Evolutionary conservation across 2,888 invertebrate genomes (phyloP).

Genomic region (Hydrotaea diabolus): DNA sequence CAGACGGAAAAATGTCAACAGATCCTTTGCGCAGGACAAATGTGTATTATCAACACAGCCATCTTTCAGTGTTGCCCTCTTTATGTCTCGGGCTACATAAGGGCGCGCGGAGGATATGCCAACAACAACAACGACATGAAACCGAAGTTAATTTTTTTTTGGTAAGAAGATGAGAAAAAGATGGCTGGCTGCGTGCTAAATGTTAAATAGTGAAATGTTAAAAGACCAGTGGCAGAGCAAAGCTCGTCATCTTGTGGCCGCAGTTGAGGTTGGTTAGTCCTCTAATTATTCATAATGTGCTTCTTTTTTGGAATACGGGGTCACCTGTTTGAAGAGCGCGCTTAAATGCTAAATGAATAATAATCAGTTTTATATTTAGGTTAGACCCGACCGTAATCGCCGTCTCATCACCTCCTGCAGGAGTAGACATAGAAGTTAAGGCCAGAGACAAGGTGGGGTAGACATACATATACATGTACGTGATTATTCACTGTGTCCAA

Average conservation of each 20-base stretch:
- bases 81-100: conserved; percentile 15
- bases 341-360: conserved; percentile 73
- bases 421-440: not conserved
- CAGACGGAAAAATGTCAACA: conserved; percentile 48
- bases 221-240: conserved; percentile 20
- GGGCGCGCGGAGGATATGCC: not conserved
- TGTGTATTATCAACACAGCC: too few species aligned
- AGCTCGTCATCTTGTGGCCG: conserved; percentile 76
- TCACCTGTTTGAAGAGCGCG: conserved; percentile 68
- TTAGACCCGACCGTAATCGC: conserved; percentile 11
- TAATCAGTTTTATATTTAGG: conserved; percentile 65
- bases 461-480: not conserved
- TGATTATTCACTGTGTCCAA: not conserved
- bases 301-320: conserved; percentile 64
- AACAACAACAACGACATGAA: not conserved
- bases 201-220: conserved; percentile 56
- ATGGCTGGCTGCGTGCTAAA: conserved; percentile 60
- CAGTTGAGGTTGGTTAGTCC: conserved; percentile 69
- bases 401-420: not conserved
- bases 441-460: not conserved
- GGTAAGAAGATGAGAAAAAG: conserved; percentile 44
- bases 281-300: conserved; percentile 78
- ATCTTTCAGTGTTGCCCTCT: not conserved
- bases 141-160: conserved; percentile 53
- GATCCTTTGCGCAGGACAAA: conserved; percentile 63